These are phyloP conservation scores for Mythimna ferrago DNA, from an alignment of 2,888 invertebrate species.

Conservation along the genomic window DNA sequence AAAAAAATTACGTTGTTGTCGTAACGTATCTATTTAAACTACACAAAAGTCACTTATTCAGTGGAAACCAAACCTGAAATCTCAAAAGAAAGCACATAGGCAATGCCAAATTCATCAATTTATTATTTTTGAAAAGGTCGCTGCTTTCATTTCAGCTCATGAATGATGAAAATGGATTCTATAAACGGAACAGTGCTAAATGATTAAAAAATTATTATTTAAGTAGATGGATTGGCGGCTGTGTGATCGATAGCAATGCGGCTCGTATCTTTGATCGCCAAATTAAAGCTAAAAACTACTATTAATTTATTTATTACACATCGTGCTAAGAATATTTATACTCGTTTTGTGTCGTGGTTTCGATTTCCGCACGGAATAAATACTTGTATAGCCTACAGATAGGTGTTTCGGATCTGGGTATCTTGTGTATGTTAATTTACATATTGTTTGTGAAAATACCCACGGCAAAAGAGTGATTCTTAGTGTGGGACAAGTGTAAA, in stretches of 20 bases:
- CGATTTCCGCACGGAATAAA: too few species aligned
- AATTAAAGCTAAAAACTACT: neutral
- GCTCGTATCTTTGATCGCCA: neutral
- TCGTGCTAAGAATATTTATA: neutral
- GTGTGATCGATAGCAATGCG: neutral
- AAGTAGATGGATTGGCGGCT: neutral
- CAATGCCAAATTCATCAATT: neutral
- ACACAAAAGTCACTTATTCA: neutral
- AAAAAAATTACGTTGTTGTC: too few species aligned
- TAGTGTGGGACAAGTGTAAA: too few species aligned
- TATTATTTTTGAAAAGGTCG: slow-evolving; percentile 15
- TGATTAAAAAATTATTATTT: slow-evolving; percentile 4
- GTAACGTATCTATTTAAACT: neutral
- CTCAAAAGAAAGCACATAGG: slow-evolving; percentile 10
- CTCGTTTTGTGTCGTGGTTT: too few species aligned
- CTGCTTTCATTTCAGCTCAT: neutral
- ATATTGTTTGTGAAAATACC: too few species aligned
- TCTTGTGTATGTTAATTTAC: too few species aligned
- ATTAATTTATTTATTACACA: neutral
- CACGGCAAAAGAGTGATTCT: too few species aligned
- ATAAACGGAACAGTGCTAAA: neutral
- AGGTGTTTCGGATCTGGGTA: too few species aligned
- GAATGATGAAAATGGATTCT: slow-evolving; percentile 6
- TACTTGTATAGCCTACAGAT: too few species aligned
- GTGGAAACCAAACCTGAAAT: neutral